phyloP scores from a whole-genome alignment of 37 sponge, comb jelly and placozoan species.

The Halichondria panicea region DNA sequence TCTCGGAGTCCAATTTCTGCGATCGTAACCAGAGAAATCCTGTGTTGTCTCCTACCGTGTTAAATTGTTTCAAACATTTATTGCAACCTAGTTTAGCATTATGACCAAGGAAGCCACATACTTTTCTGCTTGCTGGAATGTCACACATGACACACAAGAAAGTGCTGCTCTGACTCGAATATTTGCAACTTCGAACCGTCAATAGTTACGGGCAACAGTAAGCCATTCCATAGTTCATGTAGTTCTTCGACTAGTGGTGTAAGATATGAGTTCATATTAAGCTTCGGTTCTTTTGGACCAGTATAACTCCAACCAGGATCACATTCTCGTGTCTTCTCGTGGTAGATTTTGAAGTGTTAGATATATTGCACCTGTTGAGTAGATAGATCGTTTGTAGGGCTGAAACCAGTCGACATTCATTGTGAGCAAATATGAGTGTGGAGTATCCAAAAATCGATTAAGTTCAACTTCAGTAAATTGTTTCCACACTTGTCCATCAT shows the following conservation, averaged over 20 bases:
- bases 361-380: conserved; percentile 55
- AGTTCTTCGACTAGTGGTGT: conserved; percentile 4
- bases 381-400: conserved; percentile 11
- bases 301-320: too few species aligned
- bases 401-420: conserved; percentile 52
- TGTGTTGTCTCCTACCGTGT: too few species aligned
- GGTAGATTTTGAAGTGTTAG: conserved; percentile 17
- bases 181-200: not conserved
- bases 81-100: conserved; percentile 8
- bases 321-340: too few species aligned
- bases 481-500: conserved; percentile 66
- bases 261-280: not conserved
- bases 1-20: conserved; percentile 25
- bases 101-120: conserved; percentile 52
- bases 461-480: conserved; percentile 10
- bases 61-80: conserved; percentile 5
- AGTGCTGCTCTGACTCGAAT: conserved; percentile 1
- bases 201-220: not conserved
- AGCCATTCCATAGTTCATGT: conserved; percentile 3
- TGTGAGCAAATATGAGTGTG: conserved; percentile 5
- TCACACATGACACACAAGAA: conserved; percentile 21
- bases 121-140: conserved; percentile 43
- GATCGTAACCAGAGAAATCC: conserved; percentile 46
- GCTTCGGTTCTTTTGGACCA: not conserved
- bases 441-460: not conserved